Percentiles rank a stretch among this genome's conserved stretches.
Conservation (phyloP, 2,113 vertebrate genomes). For the Oreochromis spilurus region DNA sequence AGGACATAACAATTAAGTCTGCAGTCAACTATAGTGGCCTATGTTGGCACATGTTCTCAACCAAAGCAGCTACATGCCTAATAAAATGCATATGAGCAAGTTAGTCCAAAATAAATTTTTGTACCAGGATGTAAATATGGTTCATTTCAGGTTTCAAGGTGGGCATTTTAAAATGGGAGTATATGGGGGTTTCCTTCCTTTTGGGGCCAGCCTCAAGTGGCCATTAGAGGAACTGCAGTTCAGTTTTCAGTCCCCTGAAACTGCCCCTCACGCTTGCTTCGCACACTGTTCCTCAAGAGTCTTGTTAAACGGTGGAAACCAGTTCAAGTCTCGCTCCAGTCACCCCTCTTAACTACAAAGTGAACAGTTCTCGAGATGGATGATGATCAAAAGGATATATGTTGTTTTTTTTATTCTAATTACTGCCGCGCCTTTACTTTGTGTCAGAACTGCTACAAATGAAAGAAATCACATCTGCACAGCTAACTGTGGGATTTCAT, state of each 20-base stretch:
- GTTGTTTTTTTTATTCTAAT: rapidly evolving
- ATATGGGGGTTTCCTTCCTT: not conserved
- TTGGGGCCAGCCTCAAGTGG: not conserved
- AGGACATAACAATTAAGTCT: not conserved
- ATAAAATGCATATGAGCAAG: not conserved
- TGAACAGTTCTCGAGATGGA: not conserved
- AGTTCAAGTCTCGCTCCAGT: not conserved
- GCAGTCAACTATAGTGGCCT: not conserved
- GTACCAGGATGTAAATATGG: not conserved
- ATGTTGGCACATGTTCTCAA: not conserved
- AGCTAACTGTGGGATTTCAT: not conserved
- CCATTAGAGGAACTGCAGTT: not conserved
- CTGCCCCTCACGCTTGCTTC: not conserved
- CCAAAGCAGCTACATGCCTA: not conserved
- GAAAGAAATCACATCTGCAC: not conserved
- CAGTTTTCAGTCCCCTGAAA: not conserved
- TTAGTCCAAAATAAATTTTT: not conserved
- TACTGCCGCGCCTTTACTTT: not conserved
- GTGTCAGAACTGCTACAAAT: conserved; percentile 26
- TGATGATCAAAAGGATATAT: not conserved
- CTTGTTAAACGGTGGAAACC: not conserved
- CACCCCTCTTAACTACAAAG: not conserved
- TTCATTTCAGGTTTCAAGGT: not conserved
- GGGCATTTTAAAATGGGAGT: not conserved
- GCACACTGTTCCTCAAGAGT: not conserved